Base-by-base conservation (phyloP, 1,140 invertebrate species). In the Leptinotarsa defecta region DNA sequence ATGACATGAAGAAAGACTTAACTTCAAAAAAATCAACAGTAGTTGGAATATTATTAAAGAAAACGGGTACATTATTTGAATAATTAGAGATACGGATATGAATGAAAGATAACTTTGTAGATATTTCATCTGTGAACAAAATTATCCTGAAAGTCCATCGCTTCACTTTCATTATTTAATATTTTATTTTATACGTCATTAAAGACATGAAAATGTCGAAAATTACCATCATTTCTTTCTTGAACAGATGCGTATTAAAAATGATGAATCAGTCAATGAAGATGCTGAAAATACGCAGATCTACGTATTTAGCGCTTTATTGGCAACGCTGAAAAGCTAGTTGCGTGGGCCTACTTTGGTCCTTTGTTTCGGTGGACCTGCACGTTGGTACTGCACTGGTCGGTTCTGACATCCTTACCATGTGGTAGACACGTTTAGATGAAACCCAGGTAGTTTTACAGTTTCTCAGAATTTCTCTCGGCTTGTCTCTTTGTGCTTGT, bases 391-490 rank as follows among this genome's bases (percentile, higher is more conserved):
- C 52, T 13, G n/a, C 68, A 27, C 43, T 48, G n/a, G 13, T 69
- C 0, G 17, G 48, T 24, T 71, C 69, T 19, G 52, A 61, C 64
- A 71, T 71, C 48, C 24, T 19, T 57, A 71, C 48, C 69, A 71
- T 71, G 69, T 71, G 69, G 69, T 24, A 13, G 69, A 71, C 69
- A 71, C 69, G 52, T 71, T 71, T 71, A 61, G 34, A 69, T 17
- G 69, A 52, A 24, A 71, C 69, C 69, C 69, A 71, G 69, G 69
- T 71, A 71, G 69, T 71, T 71, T 71, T 71, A 71, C 69, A 71
- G 48, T 57, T 71, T 71, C 69, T 71, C 13, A 71, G 69, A 71
- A 71, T 71, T 61, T 57, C 69, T 68, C 67, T 68, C 67, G 67
- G 67, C 17, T n/a, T 71, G 48, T 52, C 48, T 71, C 48, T 71